phyloP scores from a whole-genome alignment of 2,113 vertebrate species.

The Telmatochromis sp. region DNA sequence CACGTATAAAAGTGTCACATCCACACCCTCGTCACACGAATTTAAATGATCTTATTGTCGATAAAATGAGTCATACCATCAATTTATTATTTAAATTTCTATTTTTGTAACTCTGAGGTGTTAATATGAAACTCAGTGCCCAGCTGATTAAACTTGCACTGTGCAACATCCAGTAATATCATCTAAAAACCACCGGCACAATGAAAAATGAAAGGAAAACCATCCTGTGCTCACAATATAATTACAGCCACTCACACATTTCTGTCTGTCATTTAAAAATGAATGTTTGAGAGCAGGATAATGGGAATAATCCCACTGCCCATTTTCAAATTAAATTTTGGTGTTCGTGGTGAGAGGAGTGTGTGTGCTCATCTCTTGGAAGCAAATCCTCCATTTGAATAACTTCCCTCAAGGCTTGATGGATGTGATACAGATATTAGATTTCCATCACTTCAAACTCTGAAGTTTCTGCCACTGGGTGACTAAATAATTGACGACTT shows the following conservation, averaged over 20 bases:
- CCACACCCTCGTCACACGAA: background rate
- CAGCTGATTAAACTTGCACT: background rate
- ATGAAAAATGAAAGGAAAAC: background rate
- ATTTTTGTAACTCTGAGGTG: background rate
- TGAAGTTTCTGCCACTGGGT: slow-evolving; percentile 42
- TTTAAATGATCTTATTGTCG: background rate
- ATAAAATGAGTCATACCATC: background rate
- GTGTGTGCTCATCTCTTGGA: background rate
- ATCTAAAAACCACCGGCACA: background rate
- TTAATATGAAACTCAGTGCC: slow-evolving; percentile 1
- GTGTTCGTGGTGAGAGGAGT: slow-evolving; percentile 15
- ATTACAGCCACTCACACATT: slow-evolving; percentile 32
- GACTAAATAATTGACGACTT: slow-evolving; percentile 61
- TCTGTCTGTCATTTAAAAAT: slow-evolving; percentile 42
- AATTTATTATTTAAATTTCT: background rate
- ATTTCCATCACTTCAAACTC: slow-evolving; percentile 56
- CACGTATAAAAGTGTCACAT: background rate
- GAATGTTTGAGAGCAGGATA: slow-evolving; percentile 32
- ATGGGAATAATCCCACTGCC: slow-evolving; percentile 47
- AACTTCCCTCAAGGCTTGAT: slow-evolving; percentile 42
- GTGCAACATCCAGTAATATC: background rate
- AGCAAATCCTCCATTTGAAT: slow-evolving; percentile 36
- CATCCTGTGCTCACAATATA: background rate
- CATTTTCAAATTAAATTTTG: slow-evolving; percentile 53
- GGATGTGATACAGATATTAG: slow-evolving; percentile 65